A percentile compares a stretch with the other conserved stretches of the same genome.
Conservation (phyloP, 2,113 vertebrate species). For the Misgurnus anguillicaudatus region DNA sequence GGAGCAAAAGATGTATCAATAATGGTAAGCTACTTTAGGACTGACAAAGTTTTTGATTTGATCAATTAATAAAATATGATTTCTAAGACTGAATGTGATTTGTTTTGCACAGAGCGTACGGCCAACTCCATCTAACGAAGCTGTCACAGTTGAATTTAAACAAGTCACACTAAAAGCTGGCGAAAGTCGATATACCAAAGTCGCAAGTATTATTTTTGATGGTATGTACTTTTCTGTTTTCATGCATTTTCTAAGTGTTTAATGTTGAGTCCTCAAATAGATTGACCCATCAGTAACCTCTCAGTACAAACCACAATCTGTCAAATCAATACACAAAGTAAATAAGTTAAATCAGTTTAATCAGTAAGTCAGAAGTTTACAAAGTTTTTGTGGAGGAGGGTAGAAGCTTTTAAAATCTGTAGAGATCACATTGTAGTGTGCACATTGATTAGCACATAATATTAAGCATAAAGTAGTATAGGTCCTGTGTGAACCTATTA, state of each 20-base stretch:
- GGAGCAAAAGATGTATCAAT: slow-evolving; percentile 98
- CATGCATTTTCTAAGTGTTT: not conserved
- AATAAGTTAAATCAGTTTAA: not conserved
- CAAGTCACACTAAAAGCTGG: slow-evolving; percentile 94
- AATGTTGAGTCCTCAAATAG: not conserved
- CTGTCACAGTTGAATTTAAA: slow-evolving; percentile 91
- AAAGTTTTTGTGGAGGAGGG: not conserved
- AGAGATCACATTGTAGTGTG: too few relatives aligned
- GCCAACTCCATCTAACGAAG: slow-evolving; percentile 94
- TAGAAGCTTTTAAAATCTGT: not conserved
- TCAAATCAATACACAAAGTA: too few relatives aligned
- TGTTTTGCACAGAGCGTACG: slow-evolving; percentile 85
- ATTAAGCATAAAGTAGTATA: not conserved
- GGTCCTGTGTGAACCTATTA: not conserved
- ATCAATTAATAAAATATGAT: not conserved
- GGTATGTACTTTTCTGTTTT: slow-evolving; percentile 70
- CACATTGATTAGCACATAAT: too few relatives aligned
- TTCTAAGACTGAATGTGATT: not conserved
- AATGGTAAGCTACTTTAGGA: slow-evolving; percentile 79
- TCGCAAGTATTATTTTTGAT: slow-evolving; percentile 97
- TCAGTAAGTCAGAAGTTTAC: not conserved
- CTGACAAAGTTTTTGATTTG: not conserved
- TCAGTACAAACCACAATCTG: not conserved
- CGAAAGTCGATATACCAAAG: slow-evolving; percentile 97
- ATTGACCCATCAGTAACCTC: not conserved